Evolutionary conservation across 2,797 vertebrate genomes (phyloP).

Genomic region (Glyptemys insculpta): DNA sequence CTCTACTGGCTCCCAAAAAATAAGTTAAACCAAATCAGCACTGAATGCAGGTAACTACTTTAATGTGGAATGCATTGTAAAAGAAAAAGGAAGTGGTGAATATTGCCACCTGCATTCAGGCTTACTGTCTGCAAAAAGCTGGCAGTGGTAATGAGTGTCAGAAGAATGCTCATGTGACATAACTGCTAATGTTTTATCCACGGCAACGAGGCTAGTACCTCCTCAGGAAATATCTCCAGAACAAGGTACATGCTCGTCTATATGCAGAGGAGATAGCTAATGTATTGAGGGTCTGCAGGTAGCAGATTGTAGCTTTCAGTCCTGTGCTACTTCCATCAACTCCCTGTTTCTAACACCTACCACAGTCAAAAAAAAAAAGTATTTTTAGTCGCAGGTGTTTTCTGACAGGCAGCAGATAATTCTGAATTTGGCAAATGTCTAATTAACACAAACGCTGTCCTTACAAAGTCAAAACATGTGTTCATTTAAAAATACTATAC

Average conservation of each 20-base stretch:
- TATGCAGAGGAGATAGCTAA: not conserved
- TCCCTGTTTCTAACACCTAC: not conserved
- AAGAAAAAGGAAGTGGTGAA: not conserved
- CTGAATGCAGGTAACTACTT: not conserved
- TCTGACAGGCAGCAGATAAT: constrained; percentile 48
- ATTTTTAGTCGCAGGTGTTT: constrained; percentile 41
- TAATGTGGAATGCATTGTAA: not conserved
- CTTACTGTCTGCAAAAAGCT: not conserved
- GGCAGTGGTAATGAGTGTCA: not conserved
- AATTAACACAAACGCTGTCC: constrained; percentile 53
- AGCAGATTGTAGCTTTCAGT: not conserved
- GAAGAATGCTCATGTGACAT: not conserved
- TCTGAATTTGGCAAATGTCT: constrained; percentile 52
- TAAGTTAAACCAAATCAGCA: not conserved
- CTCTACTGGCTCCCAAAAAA: not conserved
- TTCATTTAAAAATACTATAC: constrained; percentile 2
- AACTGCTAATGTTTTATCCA: not conserved
- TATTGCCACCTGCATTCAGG: not conserved
- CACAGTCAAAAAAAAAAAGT: not conserved
- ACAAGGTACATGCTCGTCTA: not conserved
- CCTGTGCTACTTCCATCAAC: not conserved
- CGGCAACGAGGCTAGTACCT: not conserved
- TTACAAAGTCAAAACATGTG: constrained; percentile 21
- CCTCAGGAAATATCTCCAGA: not conserved
- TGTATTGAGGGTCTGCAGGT: not conserved